Conservation (phyloP, 2,888 invertebrate genomes). For the Hydroisotoma schaefferi region DNA sequence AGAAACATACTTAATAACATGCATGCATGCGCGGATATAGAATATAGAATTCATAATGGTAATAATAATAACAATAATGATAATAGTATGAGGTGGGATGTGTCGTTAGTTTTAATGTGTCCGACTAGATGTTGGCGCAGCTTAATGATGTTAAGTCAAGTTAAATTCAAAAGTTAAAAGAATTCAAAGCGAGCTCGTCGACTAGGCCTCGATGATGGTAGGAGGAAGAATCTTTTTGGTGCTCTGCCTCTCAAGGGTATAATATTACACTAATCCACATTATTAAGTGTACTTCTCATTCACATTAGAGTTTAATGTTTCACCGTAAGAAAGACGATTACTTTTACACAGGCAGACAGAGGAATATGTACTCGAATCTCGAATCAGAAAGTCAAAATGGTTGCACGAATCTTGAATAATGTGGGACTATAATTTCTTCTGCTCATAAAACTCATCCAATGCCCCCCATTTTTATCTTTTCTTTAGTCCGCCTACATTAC, state of each 20-base stretch:
- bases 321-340: not conserved
- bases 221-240: constrained; percentile 14
- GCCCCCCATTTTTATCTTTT: constrained; percentile 10
- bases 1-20: not conserved
- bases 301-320: constrained; percentile 18
- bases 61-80: constrained; percentile 46
- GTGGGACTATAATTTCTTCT: constrained; percentile 15
- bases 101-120: constrained; percentile 49
- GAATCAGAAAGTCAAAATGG: constrained; percentile 12
- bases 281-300: constrained; percentile 30
- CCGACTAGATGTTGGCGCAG: constrained; percentile 46
- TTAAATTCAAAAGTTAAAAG: constrained; percentile 13
- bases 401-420: constrained; percentile 8
- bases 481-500: constrained; percentile 10
- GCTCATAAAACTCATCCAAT: constrained; percentile 10
- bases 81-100: constrained; percentile 48
- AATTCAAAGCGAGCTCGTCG: not conserved
- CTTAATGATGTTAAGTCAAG: constrained; percentile 42
- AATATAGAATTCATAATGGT: constrained; percentile 28
- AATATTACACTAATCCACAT: constrained; percentile 36
- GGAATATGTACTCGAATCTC: not conserved
- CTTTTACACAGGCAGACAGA: not conserved
- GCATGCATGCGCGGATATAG: not conserved
- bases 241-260: constrained; percentile 30
- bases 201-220: not conserved